These are phyloP conservation scores for Cyclopterus lumpus DNA, from an alignment of 2,797 vertebrate genomes.

Conservation along the genomic window DNA sequence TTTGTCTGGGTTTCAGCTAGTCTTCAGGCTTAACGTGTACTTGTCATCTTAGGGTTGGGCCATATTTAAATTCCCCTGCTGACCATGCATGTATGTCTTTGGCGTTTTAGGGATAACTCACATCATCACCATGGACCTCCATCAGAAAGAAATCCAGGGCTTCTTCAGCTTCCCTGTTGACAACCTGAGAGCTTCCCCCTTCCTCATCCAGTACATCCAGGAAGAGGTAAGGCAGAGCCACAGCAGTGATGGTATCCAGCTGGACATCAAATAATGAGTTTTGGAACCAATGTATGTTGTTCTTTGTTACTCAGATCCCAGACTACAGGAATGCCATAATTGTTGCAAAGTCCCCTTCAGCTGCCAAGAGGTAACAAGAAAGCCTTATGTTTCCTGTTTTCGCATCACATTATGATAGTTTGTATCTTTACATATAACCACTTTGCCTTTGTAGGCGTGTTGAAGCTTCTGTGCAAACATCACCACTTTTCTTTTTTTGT, in stretches of 20 bases:
- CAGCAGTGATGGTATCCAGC: background rate
- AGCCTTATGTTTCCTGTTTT: background rate
- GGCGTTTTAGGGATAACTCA: slow-evolving; percentile 90
- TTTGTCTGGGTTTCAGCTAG: background rate
- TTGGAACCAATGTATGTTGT: background rate
- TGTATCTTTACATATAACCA: background rate
- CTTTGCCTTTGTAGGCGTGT: background rate
- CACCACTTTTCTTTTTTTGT: slow-evolving; percentile 11
- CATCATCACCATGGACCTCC: slow-evolving; percentile 99
- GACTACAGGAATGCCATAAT: slow-evolving; percentile 98
- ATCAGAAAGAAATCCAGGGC: slow-evolving; percentile 99
- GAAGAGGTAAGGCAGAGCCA: slow-evolving; percentile 88
- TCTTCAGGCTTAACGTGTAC: background rate
- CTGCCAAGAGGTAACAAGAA: slow-evolving; percentile 93
- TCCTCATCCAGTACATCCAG: slow-evolving; percentile 98
- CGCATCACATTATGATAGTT: background rate
- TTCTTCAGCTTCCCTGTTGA: slow-evolving; percentile 99
- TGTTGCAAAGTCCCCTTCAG: slow-evolving; percentile 96
- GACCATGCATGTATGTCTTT: background rate
- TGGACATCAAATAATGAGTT: background rate
- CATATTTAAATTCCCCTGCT: background rate
- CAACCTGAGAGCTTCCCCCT: slow-evolving; percentile 97
- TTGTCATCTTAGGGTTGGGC: background rate
- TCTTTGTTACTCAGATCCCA: slow-evolving; percentile 86
- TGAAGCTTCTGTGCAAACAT: slow-evolving; percentile 1